Conservation (phyloP, 2,797 vertebrate species). For the Myiotriccus ornatus region DNA sequence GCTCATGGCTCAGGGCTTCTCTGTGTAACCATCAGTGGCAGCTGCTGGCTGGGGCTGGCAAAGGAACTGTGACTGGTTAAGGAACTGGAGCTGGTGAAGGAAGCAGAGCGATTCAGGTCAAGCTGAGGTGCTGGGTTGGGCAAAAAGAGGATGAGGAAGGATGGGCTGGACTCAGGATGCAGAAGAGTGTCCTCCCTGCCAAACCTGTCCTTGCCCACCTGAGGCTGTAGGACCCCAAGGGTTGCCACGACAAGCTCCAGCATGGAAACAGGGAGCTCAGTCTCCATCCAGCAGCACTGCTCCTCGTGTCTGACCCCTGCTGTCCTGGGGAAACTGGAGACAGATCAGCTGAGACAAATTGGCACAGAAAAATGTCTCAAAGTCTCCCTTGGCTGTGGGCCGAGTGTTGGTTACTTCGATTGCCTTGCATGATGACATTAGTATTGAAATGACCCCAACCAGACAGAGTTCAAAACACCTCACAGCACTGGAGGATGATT, state of each 20-base stretch:
- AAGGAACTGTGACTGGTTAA: not conserved
- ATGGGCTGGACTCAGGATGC: accelerated
- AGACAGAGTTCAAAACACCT: constrained; percentile 28
- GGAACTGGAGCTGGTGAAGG: not conserved
- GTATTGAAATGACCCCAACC: constrained; percentile 20
- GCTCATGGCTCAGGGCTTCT: not conserved
- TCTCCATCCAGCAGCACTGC: not conserved
- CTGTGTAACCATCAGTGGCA: not conserved
- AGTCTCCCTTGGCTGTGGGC: not conserved
- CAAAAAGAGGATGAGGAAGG: not conserved
- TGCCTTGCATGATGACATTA: not conserved
- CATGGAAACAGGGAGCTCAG: not conserved
- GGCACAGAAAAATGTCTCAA: not conserved
- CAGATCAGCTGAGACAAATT: not conserved
- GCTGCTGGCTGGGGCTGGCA: not conserved
- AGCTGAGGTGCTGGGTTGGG: not conserved
- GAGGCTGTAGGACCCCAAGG: not conserved
- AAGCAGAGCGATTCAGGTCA: accelerated
- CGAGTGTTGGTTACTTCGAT: constrained; percentile 15
- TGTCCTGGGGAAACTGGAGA: not conserved
- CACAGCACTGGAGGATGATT: not conserved
- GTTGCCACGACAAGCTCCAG: not conserved
- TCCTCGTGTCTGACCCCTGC: not conserved
- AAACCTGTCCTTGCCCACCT: not conserved
- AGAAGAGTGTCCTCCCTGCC: not conserved